Base-by-base conservation (phyloP, 1,140 invertebrate species). In the Asobara japonica region DNA sequence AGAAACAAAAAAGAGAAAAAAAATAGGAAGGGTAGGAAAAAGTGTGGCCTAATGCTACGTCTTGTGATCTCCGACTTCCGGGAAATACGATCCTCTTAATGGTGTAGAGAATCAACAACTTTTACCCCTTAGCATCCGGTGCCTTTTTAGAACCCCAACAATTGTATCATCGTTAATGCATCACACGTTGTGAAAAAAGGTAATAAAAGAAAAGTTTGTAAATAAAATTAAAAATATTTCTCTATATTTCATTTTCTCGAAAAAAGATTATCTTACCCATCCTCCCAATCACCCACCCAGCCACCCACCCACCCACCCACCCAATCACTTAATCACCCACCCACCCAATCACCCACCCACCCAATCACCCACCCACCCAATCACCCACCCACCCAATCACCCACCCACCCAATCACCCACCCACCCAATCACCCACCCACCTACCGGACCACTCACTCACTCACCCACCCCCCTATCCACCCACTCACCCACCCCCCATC, bases 41-140 rank as follows among this genome's bases (percentile, higher is more conserved):
- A 65, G 51, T 74, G 33, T 65, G 29, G 66, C 78, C 74, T 80
- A 76, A 78, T 80, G 77, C 75, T 73, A 72, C 76, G 74, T 78
- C 74, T 77, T 78, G 72, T 77, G 79, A 82, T 82, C 81, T 82
- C 78, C 79, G 76, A 76, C 74, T 79, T 79, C 60, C 74, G 69
- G 30, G 76, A 82, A 82, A 84, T 74, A 79, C 78, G 79, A 84
- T 83, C 78, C 75, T 76, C 74, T 82, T 83, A 83, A 85, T 85
- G 82, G 78, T 75, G 72, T 75, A 78, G 77, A 80, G 83, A 79
- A 83, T 80, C 78, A 81, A 77, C 76, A 78, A 75, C 67, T 78
- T 78, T 64, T 62, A 48, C 22, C 51, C 51, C 51, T 25, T 29
- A n/a, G 33, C 62, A 65, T 38, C 62, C 30, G 62, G 62, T 65